Conservation (phyloP, 2,113 vertebrate species). For the Mirounga angustirostris region DNA sequence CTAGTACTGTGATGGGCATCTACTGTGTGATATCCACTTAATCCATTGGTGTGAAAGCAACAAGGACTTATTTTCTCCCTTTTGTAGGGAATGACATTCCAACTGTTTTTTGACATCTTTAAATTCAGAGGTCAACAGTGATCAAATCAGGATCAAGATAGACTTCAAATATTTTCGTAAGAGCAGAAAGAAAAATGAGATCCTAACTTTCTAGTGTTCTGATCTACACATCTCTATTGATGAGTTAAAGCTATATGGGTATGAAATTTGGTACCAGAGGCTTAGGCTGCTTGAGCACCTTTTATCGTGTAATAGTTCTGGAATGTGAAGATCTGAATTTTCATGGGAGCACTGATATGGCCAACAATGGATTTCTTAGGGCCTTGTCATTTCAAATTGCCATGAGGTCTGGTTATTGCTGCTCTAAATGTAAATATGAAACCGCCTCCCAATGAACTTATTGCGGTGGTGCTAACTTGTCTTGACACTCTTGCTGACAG, state of each 20-base stretch:
- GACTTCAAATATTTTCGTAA: slow-evolving; percentile 69
- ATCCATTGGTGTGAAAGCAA: slow-evolving; percentile 72
- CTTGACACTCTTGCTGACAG: slow-evolving; percentile 66
- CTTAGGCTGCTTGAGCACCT: slow-evolving; percentile 64
- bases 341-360: slow-evolving; percentile 65
- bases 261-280: slow-evolving; percentile 73
- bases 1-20: slow-evolving; percentile 47
- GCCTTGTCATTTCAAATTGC: slow-evolving; percentile 60
- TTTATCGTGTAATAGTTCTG: slow-evolving; percentile 72
- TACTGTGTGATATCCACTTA: slow-evolving; percentile 35
- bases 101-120: slow-evolving; percentile 75
- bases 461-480: slow-evolving; percentile 64
- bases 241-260: slow-evolving; percentile 72
- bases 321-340: slow-evolving; percentile 76
- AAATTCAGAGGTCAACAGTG: slow-evolving; percentile 72
- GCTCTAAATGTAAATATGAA: slow-evolving; percentile 57
- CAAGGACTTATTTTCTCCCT: slow-evolving; percentile 69
- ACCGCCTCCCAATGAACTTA: slow-evolving; percentile 56
- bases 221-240: slow-evolving; percentile 44
- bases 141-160: slow-evolving; percentile 68
- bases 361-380: slow-evolving; percentile 63
- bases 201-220: slow-evolving; percentile 64
- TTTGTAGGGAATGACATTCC: slow-evolving; percentile 65
- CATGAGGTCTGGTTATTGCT: slow-evolving; percentile 57
- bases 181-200: slow-evolving; percentile 72